Evolutionary conservation across 2,888 invertebrate genomes (phyloP), one percentile per base, ranked within the genome.

Genomic region (Cylindroiulus punctatus): DNA sequence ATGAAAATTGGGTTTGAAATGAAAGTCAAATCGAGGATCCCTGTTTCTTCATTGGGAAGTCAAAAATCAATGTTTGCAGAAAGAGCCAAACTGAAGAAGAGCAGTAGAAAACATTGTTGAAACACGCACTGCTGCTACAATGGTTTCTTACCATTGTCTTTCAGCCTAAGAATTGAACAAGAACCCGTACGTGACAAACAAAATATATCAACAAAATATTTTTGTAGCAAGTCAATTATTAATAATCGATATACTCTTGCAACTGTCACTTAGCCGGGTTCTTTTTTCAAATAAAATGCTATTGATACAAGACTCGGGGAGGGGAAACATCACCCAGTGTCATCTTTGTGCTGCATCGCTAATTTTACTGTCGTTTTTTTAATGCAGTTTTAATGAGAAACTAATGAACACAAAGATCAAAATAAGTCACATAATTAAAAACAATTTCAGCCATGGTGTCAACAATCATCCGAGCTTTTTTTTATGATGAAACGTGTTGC

Each of bases 151-250:
- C 26, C 65, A 65, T 52, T n/a, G 19, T 52, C 52, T 52, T 26
- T 7, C 12, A 65, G 26, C 26, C 22, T 1, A 8, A 22, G 65
- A 65, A 65, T 26, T 22, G 7, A 5, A 65, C 65, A 65, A 65
- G 65, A 10, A 65, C 5, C 1, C 65, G 26, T 22, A 65, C 10
- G 65, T 22, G 65, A n/a, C 10, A 26, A 65, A 65, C 22, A 65
- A 26, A 65, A 65, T 26, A 26, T 26, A 65, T 65, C 26, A 65
- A 26, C 65, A 26, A 65, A 57, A 65, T 65, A 7, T 1, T 65
- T 22, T 65, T 65, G 65, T 65, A 26, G 26, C 65, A 22, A 65
- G 65, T 65, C 22, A 65, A 65, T 65, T 65, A 65, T 65, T 26
- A 65, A n/a, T 26, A 22, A 65, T 65, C 52, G 52, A 65, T 26